These are phyloP conservation scores for Atrichornis clamosus DNA, from an alignment of 2,113 vertebrate genomes.

Conservation along the genomic window DNA sequence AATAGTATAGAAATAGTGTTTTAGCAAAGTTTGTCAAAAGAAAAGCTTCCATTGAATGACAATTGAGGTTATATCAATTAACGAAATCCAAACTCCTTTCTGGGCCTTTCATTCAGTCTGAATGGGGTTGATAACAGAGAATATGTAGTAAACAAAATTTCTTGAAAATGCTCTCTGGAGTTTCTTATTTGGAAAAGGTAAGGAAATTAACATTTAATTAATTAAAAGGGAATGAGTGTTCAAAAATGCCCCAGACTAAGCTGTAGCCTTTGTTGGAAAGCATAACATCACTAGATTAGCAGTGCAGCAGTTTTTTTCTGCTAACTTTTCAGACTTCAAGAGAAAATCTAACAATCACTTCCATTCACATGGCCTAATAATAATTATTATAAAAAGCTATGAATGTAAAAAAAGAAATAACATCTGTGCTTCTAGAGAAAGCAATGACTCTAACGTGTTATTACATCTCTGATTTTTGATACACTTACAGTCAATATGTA, in stretches of 20 bases:
- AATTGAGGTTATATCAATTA: neutral
- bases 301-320: neutral
- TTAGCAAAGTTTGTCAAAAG: neutral
- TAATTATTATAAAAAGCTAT: neutral
- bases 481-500: neutral
- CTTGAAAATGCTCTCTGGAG: neutral
- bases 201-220: constrained; percentile 13
- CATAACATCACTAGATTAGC: neutral
- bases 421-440: neutral
- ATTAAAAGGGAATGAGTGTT: neutral
- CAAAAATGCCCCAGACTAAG: neutral
- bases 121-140: neutral
- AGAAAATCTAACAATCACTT: neutral
- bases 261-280: neutral
- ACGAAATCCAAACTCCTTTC: neutral
- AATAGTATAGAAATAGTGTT: neutral
- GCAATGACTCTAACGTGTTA: neutral
- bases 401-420: neutral
- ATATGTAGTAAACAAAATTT: neutral
- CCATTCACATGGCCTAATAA: neutral
- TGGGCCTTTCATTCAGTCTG: neutral
- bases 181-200: constrained; percentile 4
- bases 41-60: neutral
- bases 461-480: neutral
- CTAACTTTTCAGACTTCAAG: neutral